Base-by-base conservation (phyloP, 2,888 invertebrate species). In the Brassicogethes aeneus region DNA sequence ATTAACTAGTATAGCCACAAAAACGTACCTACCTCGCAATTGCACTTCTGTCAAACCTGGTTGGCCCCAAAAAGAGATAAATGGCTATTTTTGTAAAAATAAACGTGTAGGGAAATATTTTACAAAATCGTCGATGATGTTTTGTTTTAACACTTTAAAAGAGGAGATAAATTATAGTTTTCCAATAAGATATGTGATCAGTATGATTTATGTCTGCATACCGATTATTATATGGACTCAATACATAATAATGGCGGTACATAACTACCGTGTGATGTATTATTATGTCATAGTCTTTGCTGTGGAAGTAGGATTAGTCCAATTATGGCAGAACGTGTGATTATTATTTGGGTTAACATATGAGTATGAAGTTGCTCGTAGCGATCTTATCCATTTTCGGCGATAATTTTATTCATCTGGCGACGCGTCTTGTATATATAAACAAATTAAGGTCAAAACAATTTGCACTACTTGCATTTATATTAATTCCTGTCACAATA, bases 321-420 rank as follows among this genome's bases (percentile, higher is more conserved):
- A 42, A 47, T 54, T 54, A 54, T 51, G 51, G 53, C 50, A 32
- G 32, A 54, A 52, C 50, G 40, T 52, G 52, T 32, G 32, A 32
- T 50, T 48, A 54, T 52, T 54, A 52, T 54, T 52, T 51, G 50
- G 53, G 52, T 51, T 53, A 53, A 49, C 47, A 50, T 52, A 52
- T 43, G 44, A 39, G 48, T 43, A 46, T 52, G 48, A 53, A 49
- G 50, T 50, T 48, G 52, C 43, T 49, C 43, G 30, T 42, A 43
- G 47, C 44, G 46, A 47, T 42, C 42, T 45, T 45, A 37, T 32
- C 45, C 45, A 42, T 45, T 40, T 45, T 23, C 16, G 45, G 30
- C 14, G 40, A 36, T 45, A 45, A 45, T 45, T 37, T 44, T 47
- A 46, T 48, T 48, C 45, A 51, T 46, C 42, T 37, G 5, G 32